Conservation (phyloP, 2,888 invertebrate species). For the Glyphotaelius pellucidus region DNA sequence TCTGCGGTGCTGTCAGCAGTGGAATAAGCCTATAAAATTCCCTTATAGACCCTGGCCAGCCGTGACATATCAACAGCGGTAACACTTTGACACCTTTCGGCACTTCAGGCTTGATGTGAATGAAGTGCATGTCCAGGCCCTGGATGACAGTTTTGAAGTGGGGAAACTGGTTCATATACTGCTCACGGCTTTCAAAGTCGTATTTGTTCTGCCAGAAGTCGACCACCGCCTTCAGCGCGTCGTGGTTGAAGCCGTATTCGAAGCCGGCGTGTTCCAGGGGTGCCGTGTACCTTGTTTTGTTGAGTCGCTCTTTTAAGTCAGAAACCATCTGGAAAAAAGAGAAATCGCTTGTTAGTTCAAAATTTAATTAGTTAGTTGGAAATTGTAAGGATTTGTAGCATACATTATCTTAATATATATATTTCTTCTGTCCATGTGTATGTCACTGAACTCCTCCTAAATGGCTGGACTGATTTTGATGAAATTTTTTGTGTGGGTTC, state of each 20-base stretch:
- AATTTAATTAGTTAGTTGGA: not conserved
- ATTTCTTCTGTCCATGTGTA: no score
- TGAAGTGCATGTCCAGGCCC: constrained; percentile 85
- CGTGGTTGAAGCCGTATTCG: constrained; percentile 88
- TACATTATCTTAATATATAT: no score
- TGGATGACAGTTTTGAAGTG: constrained; percentile 88
- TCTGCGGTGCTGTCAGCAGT: constrained; percentile 77
- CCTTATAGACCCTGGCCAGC: constrained; percentile 93
- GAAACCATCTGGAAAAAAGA: constrained; percentile 69
- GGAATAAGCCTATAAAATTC: constrained; percentile 90
- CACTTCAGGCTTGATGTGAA: constrained; percentile 81
- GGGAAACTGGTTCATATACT: constrained; percentile 83
- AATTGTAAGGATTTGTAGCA: no score
- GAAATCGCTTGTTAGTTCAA: not conserved
- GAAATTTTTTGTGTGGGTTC: no score
- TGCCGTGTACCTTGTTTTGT: constrained; percentile 71
- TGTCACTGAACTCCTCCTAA: no score
- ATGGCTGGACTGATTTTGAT: no score
- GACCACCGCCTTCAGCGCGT: constrained; percentile 81
- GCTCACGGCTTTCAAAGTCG: constrained; percentile 81
- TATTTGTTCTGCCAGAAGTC: constrained; percentile 89
- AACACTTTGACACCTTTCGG: constrained; percentile 76
- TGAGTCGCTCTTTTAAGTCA: constrained; percentile 54
- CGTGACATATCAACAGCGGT: constrained; percentile 87
- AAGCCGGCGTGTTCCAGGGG: constrained; percentile 84